phyloP scores from a whole-genome alignment of 2,797 vertebrate genomes.

The Discoglossus pictus region DNA sequence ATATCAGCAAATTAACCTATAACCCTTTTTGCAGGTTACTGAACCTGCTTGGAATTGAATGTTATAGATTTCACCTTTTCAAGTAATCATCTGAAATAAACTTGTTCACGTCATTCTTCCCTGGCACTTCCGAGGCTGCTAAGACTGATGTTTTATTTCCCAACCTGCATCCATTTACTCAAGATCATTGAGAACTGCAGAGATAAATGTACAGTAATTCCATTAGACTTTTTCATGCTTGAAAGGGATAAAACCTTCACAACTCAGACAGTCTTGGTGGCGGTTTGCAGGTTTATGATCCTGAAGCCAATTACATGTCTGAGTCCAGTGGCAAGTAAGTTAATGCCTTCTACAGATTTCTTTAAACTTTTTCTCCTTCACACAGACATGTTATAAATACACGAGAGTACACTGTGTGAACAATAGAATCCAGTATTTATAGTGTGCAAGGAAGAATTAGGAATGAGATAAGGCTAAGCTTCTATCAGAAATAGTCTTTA shows the following conservation, averaged over 20 bases:
- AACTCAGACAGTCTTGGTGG: conserved; percentile 16
- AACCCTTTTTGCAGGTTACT: no score
- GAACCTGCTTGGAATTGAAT: not conserved
- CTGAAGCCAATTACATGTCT: conserved; percentile 40
- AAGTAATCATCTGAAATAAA: conserved; percentile 17
- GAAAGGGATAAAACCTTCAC: conserved; percentile 39
- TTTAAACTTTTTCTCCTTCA: conserved; percentile 36
- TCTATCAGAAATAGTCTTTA: no score
- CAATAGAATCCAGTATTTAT: no score
- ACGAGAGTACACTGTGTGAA: not conserved
- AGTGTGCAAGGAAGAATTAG: no score
- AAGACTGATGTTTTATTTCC: conserved; percentile 28
- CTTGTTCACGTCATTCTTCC: not conserved
- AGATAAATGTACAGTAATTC: conserved; percentile 38
- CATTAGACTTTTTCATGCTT: conserved; percentile 21
- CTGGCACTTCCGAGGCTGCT: conserved; percentile 23
- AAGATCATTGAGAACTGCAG: conserved; percentile 23
- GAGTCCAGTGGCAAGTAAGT: conserved; percentile 18
- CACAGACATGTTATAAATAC: conserved; percentile 14
- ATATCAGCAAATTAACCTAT: no score
- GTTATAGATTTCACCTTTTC: conserved; percentile 13
- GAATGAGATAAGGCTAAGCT: no score
- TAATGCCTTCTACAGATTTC: conserved; percentile 22
- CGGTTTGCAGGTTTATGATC: conserved; percentile 40
- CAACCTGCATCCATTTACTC: conserved; percentile 20